A percentile compares a stretch with the other conserved stretches of the same genome.
phyloP scores from a whole-genome alignment of 37 sponge, comb jelly and placozoan genomes.

The Amphimedon queenslandica region DNA sequence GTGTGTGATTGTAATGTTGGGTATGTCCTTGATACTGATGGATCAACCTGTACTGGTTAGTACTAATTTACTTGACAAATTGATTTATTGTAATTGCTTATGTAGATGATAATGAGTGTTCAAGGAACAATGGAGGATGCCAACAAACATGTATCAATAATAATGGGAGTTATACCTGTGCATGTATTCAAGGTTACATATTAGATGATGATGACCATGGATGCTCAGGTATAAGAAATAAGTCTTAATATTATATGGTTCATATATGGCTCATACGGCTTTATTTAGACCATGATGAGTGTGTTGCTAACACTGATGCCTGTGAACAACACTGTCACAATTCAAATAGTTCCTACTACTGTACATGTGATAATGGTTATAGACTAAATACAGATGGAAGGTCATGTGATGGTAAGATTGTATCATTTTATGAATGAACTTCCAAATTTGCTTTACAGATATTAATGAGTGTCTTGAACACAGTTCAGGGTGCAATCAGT shows the following conservation, averaged over 20 bases:
- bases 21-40: conserved; percentile 7
- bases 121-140: not conserved
- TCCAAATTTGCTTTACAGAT: too few species aligned
- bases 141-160: conserved; percentile 13
- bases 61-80: not conserved
- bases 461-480: conserved; percentile 8
- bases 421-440: too few species aligned
- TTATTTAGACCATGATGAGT: conserved; percentile 52
- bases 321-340: conserved; percentile 51
- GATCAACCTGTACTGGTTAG: conserved; percentile 28
- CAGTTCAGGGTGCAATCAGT: too few species aligned
- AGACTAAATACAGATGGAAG: not conserved
- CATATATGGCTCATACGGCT: not conserved
- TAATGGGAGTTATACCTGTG: conserved; percentile 16
- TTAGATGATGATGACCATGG: not conserved
- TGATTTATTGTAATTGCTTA: conserved; percentile 1
- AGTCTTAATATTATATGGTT: not conserved
- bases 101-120: conserved; percentile 40
- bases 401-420: conserved; percentile 1
- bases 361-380: conserved; percentile 1
- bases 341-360: conserved; percentile 14
- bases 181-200: conserved; percentile 8
- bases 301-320: not conserved
- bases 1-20: conserved; percentile 28
- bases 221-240: conserved; percentile 7